Percentiles rank a stretch among this genome's conserved stretches.
phyloP scores from a whole-genome alignment of 2,888 invertebrate species.

The Pteria penguin region DNA sequence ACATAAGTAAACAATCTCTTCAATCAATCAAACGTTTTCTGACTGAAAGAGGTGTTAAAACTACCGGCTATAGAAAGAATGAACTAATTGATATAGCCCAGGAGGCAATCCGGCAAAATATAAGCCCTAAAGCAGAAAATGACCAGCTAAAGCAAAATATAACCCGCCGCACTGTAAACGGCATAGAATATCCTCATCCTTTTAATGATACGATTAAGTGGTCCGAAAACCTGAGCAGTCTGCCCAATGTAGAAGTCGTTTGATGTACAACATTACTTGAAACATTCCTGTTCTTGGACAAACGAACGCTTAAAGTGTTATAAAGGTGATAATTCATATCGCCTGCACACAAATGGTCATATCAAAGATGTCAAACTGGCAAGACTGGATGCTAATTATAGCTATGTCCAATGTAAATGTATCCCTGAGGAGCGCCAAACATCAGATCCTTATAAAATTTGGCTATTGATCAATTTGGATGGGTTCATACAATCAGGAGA shows the following conservation, averaged over 20 bases:
- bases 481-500: conserved; percentile 8
- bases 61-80: conserved; percentile 2
- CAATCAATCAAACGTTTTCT: neutral
- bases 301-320: neutral
- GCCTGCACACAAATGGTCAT: conserved; percentile 4
- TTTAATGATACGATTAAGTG: no score
- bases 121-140: neutral
- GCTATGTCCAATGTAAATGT: conserved; percentile 6
- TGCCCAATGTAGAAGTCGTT: conserved; percentile 10
- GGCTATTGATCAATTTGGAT: neutral
- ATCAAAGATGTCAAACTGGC: neutral
- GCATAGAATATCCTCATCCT: neutral
- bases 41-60: neutral
- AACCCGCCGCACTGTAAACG: neutral
- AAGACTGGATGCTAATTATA: neutral
- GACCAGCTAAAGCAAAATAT: neutral
- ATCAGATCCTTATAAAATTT: neutral
- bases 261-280: neutral
- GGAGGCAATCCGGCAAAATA: conserved; percentile 1
- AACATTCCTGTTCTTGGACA: neutral
- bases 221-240: neutral
- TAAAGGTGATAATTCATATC: conserved; percentile 8
- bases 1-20: neutral
- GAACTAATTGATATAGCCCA: neutral
- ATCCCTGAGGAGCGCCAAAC: conserved; percentile 7